Base-by-base conservation (phyloP, 92 coral and sea anemone genomes). In the Phenganax subtilis region DNA sequence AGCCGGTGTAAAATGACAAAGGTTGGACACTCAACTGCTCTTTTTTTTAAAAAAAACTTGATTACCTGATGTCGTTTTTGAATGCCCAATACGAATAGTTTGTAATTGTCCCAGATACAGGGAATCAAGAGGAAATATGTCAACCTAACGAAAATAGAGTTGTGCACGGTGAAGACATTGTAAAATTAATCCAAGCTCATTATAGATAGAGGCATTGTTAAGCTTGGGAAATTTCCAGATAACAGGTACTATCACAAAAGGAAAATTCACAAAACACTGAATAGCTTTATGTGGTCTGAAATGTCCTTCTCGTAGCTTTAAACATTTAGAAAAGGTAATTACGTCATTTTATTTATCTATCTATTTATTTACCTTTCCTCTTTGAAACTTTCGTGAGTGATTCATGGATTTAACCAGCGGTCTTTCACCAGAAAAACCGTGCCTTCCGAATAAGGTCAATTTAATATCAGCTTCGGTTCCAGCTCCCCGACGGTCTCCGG, bases 401-500 rank as follows among this genome's bases (percentile, higher is more conserved):
- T 93, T 94, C 87, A 81, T 88, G 47, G 98, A 94, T 25, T 93
- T 93, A 17, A 92, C 89, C 17, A 94, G 88, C 74, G 88, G 92
- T 79, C 98, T 88, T 85, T 94, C 98, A 7, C 98, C 98, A 7
- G 96, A 87, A 82, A 71, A 87, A 68, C 98, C 98, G 25, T 87
- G 88, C 76, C 91, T 97, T 51, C 98, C 98, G 81, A 94, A 94
- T 76, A 94, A 81, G 51, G 98, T 91, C 25, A 90, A 71, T 81
- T 88, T 94, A 0, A 94, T 87, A 16, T 84, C 88, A 17, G 93
- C 98, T 58, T 94, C 91, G 68, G 97, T 92, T 14, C 97, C 97
- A 75, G 98, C 98, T 72, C 96, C 98, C 66, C 91, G 88, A 74
- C 92, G 90, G 80, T 94, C 92, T 6, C 98, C 98, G n/a, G 98